A percentile compares a stretch with the other conserved stretches of the same genome.
These are phyloP conservation scores for Melospiza georgiana DNA, from an alignment of 2,113 vertebrate species.

Conservation along the genomic window DNA sequence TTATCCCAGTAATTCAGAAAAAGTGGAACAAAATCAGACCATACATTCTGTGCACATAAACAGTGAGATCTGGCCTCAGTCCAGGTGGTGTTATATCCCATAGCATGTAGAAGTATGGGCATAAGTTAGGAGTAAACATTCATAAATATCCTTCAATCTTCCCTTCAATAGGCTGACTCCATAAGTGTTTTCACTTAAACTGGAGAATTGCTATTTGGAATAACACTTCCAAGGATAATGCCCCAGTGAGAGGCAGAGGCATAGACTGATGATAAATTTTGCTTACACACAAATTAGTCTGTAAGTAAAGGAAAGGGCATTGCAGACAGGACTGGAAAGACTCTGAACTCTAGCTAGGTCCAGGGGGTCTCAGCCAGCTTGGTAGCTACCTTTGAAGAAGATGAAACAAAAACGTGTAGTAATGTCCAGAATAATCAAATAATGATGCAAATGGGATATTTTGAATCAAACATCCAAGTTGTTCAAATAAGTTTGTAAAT, in stretches of 20 bases:
- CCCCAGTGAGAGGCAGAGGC: neutral
- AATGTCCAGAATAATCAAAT: neutral
- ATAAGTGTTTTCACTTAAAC: neutral
- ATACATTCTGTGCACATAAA: conserved; percentile 20
- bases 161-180: neutral
- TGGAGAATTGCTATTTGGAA: conserved; percentile 23
- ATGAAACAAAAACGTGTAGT: neutral
- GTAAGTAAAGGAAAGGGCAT: neutral
- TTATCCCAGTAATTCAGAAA: neutral
- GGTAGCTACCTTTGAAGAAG: neutral
- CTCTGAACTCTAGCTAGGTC: neutral
- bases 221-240: conserved; percentile 28
- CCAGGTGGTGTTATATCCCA: neutral
- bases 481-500: neutral
- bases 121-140: conserved; percentile 17
- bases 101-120: neutral
- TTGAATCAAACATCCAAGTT: neutral
- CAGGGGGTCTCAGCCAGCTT: neutral
- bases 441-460: neutral
- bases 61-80: neutral
- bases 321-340: neutral
- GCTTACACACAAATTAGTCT: neutral
- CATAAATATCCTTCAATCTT: conserved; percentile 12
- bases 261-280: conserved; percentile 8
- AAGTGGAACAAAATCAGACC: conserved; percentile 24